Conservation (phyloP, 1,140 invertebrate species). For the Listronotus bonariensis region DNA sequence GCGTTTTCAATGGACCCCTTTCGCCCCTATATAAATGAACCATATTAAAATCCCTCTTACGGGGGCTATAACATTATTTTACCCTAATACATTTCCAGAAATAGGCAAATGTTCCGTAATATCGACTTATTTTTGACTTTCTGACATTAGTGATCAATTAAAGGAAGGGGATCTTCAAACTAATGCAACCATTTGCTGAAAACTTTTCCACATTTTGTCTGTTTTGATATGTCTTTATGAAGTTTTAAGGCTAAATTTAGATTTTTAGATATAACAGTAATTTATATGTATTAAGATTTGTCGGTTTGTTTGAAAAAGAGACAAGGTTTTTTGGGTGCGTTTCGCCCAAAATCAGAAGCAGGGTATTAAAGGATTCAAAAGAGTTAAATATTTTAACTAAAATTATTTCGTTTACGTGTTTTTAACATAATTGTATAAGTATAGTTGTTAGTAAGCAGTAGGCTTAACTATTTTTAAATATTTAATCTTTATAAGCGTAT, state of each 20-base stretch:
- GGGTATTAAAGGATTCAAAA: too few species aligned
- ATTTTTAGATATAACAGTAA: slow-evolving; percentile 11
- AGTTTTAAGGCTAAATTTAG: slow-evolving; percentile 23
- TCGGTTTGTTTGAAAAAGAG: too few species aligned
- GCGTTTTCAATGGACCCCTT: slow-evolving; percentile 21
- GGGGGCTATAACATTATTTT: slow-evolving; percentile 16
- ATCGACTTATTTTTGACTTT: slow-evolving; percentile 33
- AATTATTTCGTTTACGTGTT: too few species aligned
- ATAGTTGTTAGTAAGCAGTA: too few species aligned
- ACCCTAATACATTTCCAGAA: slow-evolving; percentile 30
- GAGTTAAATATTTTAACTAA: too few species aligned
- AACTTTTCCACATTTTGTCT: slow-evolving; percentile 27
- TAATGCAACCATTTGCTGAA: slow-evolving; percentile 34
- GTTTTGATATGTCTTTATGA: slow-evolving; percentile 16
- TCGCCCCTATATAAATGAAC: slow-evolving; percentile 18
- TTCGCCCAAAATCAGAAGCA: too few species aligned
- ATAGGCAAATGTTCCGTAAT: slow-evolving; percentile 33
- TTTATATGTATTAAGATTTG: slow-evolving; percentile 25
- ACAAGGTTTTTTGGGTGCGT: too few species aligned
- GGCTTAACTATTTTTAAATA: too few species aligned
- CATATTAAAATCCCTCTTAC: slow-evolving; percentile 19
- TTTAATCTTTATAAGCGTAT: too few species aligned
- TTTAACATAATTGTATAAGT: too few species aligned
- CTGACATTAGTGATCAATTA: slow-evolving; percentile 35
- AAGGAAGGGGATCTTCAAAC: slow-evolving; percentile 18